These are phyloP conservation scores for Bombus impatiens DNA, from an alignment of 1,140 invertebrate species.

Conservation along the genomic window DNA sequence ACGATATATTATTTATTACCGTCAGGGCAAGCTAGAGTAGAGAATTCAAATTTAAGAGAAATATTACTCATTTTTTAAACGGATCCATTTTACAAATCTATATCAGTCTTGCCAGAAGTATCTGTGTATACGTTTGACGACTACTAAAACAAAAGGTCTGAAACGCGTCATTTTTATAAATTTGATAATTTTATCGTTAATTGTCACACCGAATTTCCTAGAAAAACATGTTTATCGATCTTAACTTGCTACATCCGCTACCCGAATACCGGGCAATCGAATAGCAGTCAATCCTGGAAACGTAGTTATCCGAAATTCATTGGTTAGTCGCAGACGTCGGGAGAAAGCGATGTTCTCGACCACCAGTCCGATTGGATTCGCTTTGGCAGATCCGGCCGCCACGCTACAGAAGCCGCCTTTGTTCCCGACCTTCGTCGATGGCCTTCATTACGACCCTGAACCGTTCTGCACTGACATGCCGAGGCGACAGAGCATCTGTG, in stretches of 20 bases:
- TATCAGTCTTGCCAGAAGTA: no score
- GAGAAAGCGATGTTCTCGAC: slow-evolving; percentile 69
- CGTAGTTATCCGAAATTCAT: slow-evolving; percentile 56
- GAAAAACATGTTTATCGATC: not conserved
- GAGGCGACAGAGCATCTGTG: slow-evolving; percentile 72
- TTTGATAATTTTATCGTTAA: not conserved
- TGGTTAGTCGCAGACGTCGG: slow-evolving; percentile 68
- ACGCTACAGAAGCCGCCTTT: slow-evolving; percentile 72
- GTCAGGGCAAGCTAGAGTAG: accelerated
- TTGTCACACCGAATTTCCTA: not conserved
- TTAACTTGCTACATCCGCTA: not conserved
- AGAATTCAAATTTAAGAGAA: not conserved
- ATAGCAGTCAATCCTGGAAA: slow-evolving; percentile 18
- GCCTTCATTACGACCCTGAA: slow-evolving; percentile 74
- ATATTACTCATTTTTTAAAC: not conserved
- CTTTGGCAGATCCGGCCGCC: slow-evolving; percentile 70
- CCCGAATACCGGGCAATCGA: not conserved
- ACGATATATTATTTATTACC: not conserved
- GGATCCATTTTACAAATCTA: not conserved
- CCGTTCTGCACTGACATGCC: slow-evolving; percentile 70
- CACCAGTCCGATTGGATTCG: slow-evolving; percentile 74
- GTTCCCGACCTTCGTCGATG: slow-evolving; percentile 75
- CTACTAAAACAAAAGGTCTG: no score
- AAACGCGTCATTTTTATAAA: no score
- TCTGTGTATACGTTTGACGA: no score